Evolutionary conservation across 1,140 invertebrate species (phyloP).

Genomic region (Brachionus paranguensis): DNA sequence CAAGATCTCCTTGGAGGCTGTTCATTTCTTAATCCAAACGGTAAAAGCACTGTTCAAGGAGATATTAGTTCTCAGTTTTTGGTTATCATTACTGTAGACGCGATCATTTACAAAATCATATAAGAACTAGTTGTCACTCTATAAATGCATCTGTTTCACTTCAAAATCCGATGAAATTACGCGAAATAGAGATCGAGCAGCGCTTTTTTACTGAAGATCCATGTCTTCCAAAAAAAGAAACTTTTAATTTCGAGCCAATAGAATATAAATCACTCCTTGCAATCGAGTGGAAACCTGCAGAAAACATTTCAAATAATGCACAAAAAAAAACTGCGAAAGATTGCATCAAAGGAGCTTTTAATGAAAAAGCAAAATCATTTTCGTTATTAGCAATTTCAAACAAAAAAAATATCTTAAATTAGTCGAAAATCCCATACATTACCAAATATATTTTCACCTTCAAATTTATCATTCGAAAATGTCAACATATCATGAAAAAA

Average conservation of each 20-base stretch:
- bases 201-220: not conserved
- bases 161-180: not conserved
- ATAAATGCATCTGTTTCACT: not conserved
- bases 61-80: not conserved
- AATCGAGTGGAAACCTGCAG: not conserved
- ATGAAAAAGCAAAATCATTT: not conserved
- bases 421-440: too few relatives aligned
- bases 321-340: not conserved
- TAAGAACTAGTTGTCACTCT: too few relatives aligned
- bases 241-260: not conserved
- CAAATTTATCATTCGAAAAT: too few relatives aligned
- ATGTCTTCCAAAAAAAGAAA: not conserved
- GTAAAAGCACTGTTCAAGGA: not conserved
- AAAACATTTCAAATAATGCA: not conserved
- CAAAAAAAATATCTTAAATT: too few relatives aligned
- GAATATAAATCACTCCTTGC: not conserved
- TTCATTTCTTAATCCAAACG: not conserved
- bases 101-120: not conserved
- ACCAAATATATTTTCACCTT: too few relatives aligned
- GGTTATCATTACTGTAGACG: not conserved
- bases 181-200: not conserved
- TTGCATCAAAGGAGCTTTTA: not conserved
- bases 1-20: not conserved
- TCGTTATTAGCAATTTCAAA: not conserved
- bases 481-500: too few relatives aligned